These are phyloP conservation scores for Micromys minutus DNA, from an alignment of 2,113 vertebrate genomes.

Conservation along the genomic window DNA sequence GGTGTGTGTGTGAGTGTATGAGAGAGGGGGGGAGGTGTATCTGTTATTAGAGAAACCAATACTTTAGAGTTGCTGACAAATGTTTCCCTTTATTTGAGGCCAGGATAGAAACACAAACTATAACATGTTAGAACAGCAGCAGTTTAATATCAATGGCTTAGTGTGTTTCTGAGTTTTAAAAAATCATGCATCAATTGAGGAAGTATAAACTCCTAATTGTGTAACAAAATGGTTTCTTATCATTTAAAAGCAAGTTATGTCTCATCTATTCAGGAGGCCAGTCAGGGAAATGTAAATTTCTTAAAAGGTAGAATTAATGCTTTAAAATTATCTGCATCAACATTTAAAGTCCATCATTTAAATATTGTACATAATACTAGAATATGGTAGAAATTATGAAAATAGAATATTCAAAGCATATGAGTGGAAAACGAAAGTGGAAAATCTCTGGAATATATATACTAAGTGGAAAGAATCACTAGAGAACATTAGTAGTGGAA, in stretches of 20 bases:
- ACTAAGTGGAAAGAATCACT: constrained; percentile 29
- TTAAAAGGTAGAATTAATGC: neutral
- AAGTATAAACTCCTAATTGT: neutral
- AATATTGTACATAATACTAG: neutral
- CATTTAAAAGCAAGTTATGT: constrained; percentile 13
- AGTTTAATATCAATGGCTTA: neutral
- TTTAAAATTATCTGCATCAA: constrained; percentile 32
- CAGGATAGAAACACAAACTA: constrained; percentile 3
- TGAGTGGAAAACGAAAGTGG: neutral
- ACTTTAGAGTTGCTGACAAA: constrained; percentile 1
- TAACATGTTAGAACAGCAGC: neutral
- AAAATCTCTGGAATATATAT: constrained; percentile 24
- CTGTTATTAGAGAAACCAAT: neutral
- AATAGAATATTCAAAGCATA: constrained; percentile 17
- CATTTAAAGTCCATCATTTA: neutral
- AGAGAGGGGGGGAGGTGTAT: neutral
- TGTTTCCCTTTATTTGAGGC: constrained; percentile 24
- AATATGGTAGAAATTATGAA: neutral
- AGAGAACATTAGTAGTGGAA: constrained; percentile 35
- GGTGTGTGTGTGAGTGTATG: neutral
- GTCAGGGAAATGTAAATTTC: neutral
- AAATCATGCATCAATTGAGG: neutral
- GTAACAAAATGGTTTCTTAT: constrained; percentile 26
- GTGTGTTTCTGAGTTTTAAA: constrained; percentile 9
- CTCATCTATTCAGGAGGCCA: neutral